These are phyloP conservation scores for Geotrypetes seraphini DNA, from an alignment of 2,797 vertebrate genomes.

Conservation along the genomic window DNA sequence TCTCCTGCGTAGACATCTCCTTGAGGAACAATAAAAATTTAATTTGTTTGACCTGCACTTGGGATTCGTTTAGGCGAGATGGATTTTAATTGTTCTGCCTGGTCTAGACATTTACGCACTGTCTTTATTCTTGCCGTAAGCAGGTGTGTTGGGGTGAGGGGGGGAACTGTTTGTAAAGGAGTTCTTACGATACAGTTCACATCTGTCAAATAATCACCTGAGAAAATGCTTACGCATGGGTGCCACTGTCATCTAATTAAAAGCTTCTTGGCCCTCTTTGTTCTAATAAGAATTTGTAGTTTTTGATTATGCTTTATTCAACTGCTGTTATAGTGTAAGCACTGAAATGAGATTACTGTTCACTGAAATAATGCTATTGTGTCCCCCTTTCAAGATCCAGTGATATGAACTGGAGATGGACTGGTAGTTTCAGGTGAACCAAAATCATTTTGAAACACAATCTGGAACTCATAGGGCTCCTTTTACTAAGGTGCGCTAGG, in stretches of 20 bases:
- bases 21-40: conserved; percentile 66
- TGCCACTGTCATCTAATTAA: conserved; percentile 29
- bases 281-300: conserved; percentile 19
- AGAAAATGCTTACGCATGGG: conserved; percentile 33
- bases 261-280: conserved; percentile 22
- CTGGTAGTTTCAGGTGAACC: no score
- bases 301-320: conserved; percentile 22
- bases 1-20: conserved; percentile 46
- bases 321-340: conserved; percentile 19
- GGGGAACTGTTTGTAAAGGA: conserved; percentile 29
- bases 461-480: no score
- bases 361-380: no score
- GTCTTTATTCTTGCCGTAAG: conserved; percentile 39
- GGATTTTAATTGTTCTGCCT: conserved; percentile 62
- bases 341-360: conserved; percentile 13
- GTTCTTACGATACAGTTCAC: conserved; percentile 41
- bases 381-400: no score
- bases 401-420: no score
- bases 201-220: conserved; percentile 21
- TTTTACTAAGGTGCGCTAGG: no score
- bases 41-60: conserved; percentile 59
- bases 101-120: conserved; percentile 54
- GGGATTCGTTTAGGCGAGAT: conserved; percentile 52
- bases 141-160: conserved; percentile 40
- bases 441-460: no score